A percentile compares a stretch with the other conserved stretches of the same genome.
Conservation (phyloP, 2,888 invertebrate species). For the Idaea straminata region DNA sequence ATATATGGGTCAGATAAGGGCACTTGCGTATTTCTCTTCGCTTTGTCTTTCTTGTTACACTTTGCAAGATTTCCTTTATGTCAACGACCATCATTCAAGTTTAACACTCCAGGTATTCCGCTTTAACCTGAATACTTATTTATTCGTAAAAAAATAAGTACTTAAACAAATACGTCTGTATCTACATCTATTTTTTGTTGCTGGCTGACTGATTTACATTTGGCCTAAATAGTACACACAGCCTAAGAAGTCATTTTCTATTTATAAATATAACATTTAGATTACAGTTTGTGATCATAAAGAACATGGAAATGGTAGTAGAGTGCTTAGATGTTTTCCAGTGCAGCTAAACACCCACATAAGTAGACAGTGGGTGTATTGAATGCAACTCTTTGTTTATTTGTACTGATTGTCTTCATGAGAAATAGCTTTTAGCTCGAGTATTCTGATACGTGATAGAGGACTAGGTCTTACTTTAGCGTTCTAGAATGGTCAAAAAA, state of each 20-base stretch:
- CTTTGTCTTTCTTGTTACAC: slow-evolving; percentile 34
- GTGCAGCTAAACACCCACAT: no score
- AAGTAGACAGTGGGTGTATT: neutral
- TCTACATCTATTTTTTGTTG: neutral
- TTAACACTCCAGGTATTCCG: slow-evolving; percentile 2
- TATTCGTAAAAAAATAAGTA: neutral
- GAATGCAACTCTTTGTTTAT: neutral
- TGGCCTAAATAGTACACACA: no score
- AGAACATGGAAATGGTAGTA: no score
- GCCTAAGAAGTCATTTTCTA: no score
- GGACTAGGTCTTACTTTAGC: neutral
- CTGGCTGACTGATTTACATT: neutral
- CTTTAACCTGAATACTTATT: neutral
- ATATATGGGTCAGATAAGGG: slow-evolving; percentile 40
- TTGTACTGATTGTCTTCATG: neutral
- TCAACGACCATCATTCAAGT: slow-evolving; percentile 21
- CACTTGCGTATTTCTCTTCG: slow-evolving; percentile 35
- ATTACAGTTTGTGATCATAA: no score
- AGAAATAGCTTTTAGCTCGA: neutral
- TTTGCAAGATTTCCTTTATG: slow-evolving; percentile 24
- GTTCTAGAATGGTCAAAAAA: neutral
- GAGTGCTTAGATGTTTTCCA: no score
- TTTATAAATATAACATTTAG: no score
- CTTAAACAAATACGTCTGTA: neutral
- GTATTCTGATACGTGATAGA: neutral